Conservation (phyloP, 30 jellyfish, hydroid and myxozoan genomes). For the Aurelia aurita complex sp. Pacific region DNA sequence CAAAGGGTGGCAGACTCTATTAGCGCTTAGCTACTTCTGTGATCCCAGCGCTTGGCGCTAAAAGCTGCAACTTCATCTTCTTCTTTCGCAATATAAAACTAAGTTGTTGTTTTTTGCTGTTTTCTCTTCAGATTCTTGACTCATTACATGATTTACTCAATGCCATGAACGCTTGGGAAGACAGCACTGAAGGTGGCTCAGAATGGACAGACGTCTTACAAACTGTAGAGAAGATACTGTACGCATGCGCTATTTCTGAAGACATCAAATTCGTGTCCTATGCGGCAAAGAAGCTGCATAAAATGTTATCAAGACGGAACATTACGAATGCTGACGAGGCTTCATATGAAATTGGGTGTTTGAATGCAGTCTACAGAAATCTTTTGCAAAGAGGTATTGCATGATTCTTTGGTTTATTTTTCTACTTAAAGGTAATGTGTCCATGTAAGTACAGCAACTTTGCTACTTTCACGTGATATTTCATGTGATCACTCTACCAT, state of each 20-base stretch:
- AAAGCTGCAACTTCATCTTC: no score
- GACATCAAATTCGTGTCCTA: slow-evolving; percentile 68
- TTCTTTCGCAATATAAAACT: no score
- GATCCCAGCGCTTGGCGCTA: no score
- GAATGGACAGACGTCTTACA: slow-evolving; percentile 95
- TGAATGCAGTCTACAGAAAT: slow-evolving; percentile 46
- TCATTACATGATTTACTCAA: slow-evolving; percentile 68
- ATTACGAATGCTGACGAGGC: slow-evolving; percentile 65
- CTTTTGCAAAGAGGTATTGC: slow-evolving; percentile 63
- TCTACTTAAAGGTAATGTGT: no score
- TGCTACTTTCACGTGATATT: no score
- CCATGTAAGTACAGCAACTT: no score
- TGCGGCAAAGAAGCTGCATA: slow-evolving; percentile 70
- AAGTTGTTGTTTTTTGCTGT: background rate
- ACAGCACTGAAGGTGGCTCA: slow-evolving; percentile 93
- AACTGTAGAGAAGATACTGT: slow-evolving; percentile 71
- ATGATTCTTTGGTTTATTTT: no score
- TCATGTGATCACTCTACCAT: no score
- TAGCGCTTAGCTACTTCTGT: no score
- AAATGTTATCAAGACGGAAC: slow-evolving; percentile 74
- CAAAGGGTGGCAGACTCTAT: no score
- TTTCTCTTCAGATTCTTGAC: slow-evolving; percentile 56
- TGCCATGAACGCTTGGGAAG: slow-evolving; percentile 97
- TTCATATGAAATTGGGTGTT: slow-evolving; percentile 61
- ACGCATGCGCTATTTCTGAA: slow-evolving; percentile 50